Base-by-base conservation (phyloP, 2,797 vertebrate species). In the Centroberyx gerrardi region DNA sequence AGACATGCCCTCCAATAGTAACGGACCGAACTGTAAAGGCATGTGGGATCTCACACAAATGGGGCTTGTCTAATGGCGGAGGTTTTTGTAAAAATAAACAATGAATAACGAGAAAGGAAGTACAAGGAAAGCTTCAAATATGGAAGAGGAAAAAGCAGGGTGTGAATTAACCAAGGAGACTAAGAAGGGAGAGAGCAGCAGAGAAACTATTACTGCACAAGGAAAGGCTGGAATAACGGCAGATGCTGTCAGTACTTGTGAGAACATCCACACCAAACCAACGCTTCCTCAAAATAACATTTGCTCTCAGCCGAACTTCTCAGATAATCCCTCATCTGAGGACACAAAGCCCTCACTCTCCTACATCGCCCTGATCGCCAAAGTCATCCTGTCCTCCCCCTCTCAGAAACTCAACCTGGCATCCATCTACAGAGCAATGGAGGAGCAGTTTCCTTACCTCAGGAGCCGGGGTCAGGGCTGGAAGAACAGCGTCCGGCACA, bases 401-500 rank as follows among this genome's bases (percentile, higher is more conserved):
- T 69, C 65, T 54, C 88, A 90, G 74, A 94, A 93, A 68, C 83
- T 94, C 72, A 95, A 92, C 86, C 88, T 95, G 85, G 87, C 81
- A 22, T 91, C 92, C 75, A 93, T 93, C 85, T 95, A 95, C 84
- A 87, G 81, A 70, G 91, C 88, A 0, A 92, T 88, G 79, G 88
- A 94, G 89, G 86, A 92, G 28, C 82, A 78, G 36, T 94, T 94
- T 81, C 89, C 89, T 27, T 91, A 92, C 62, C 93, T 93, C 33
- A 85, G 62, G 62, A 88, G 89, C 68, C 60, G 67, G 0, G 67
- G 84, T 18, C 82, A 28, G 2, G 91, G 87, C 46, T 94, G 87
- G 93, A 95, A 75, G 81, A 94, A 95, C 86, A 93, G 91, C 0
- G 72, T 94, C 12, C 82, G 86, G 42, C 88, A 95, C 85, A 94